Evolutionary conservation across 1,140 invertebrate species (phyloP), one percentile per base, ranked within the genome.

Genomic region (Orussus abietinus): DNA sequence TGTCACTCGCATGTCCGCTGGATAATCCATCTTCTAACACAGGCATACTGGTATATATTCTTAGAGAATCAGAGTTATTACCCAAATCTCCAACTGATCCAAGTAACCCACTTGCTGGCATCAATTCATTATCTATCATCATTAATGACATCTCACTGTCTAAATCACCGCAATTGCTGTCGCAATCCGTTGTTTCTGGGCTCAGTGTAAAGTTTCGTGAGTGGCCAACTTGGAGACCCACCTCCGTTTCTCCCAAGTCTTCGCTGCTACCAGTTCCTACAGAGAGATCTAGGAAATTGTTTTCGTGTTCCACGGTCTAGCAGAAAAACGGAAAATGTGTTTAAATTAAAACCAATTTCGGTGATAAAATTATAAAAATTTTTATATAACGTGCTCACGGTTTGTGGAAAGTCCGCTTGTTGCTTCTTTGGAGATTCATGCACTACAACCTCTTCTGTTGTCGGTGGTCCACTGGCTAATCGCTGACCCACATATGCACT

Each of bases 121-220:
- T 49, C 15, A 83, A 58, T 51, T 84, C 82, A 55, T 80, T 83
- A 50, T 84, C 82, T 80, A 84, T 81, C 60, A 83, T 71, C 74
- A 83, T 81, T 43, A 86, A 74, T 13, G 84, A 86, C 33, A 85
- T 78, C 55, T 86, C 82, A 59, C 88, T 91, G 55, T 92, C 89
- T 33, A 92, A 75, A 60, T 92, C 90, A 9, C 83, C 82, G 56
- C 82, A 85, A 58, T 90, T 89, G 52, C 88, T 92, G 64, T 93
- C 92, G 68, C 90, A 94, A 57, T 96, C 92, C n/a, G 92, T 96
- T 31, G 90, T 92, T 74, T 96, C 92, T 2, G 92, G 91, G 15
- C 91, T 96, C 4, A 95, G 75, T 1, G 90, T 92, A 60, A 95
- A 94, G 69, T 87, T 86, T 15, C 84, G 74, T 49, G 79, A 82